Evolutionary conservation across 2,888 invertebrate species (phyloP).

Genomic region (Cryptocephalus primarius): DNA sequence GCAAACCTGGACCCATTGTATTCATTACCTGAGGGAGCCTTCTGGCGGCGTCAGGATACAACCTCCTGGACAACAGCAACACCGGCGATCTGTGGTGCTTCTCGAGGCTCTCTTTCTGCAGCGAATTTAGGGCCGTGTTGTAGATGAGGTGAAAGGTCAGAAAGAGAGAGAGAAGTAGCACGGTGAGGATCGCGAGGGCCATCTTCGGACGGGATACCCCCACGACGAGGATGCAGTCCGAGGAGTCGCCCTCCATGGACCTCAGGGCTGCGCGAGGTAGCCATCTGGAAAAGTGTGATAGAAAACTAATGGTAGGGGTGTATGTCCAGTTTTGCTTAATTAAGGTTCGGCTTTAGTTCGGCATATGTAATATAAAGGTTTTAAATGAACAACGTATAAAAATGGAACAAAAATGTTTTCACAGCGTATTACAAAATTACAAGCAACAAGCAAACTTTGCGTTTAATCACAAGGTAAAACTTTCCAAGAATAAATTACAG

Average conservation of each 20-base stretch:
- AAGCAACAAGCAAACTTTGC: no score
- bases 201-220: slow-evolving; percentile 77
- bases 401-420: no score
- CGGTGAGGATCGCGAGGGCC: slow-evolving; percentile 68
- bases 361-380: no score
- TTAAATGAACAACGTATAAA: no score
- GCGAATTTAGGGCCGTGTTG: slow-evolving; percentile 73
- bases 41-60: slow-evolving; percentile 50
- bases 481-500: no score
- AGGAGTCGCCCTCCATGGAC: slow-evolving; percentile 72
- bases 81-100: slow-evolving; percentile 24
- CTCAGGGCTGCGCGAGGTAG: slow-evolving; percentile 72
- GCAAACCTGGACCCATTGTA: no score
- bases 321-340: no score
- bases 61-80: slow-evolving; percentile 31
- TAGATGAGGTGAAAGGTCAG: slow-evolving; percentile 77
- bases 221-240: slow-evolving; percentile 75
- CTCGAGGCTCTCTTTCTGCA: slow-evolving; percentile 44
- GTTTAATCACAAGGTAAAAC: no score
- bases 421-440: no score
- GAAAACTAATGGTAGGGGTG: not conserved
- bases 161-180: slow-evolving; percentile 70
- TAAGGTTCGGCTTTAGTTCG: no score
- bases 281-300: slow-evolving; percentile 50
- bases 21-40: slow-evolving; percentile 50